Conservation (phyloP, 2,888 invertebrate genomes). For the Rhogogaster chlorosoma region DNA sequence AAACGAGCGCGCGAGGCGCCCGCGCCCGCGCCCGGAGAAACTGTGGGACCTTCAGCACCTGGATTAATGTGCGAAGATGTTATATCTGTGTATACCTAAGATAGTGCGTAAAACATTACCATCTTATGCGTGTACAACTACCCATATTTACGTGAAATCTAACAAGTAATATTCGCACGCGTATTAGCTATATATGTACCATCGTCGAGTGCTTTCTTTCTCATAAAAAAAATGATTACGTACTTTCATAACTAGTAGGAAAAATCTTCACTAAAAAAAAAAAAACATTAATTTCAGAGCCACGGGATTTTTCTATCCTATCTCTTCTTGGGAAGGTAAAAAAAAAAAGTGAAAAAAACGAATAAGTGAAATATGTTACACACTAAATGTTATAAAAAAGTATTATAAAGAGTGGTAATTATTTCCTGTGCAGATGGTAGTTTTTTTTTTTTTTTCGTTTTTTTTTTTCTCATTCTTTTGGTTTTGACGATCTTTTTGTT, state of each 20-base stretch:
- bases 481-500: not conserved
- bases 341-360: not conserved
- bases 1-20: not conserved
- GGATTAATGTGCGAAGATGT: not conserved
- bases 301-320: not conserved
- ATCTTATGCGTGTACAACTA: not conserved
- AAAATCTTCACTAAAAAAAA: not conserved
- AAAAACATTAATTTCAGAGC: not conserved
- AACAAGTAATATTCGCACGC: conserved; percentile 13
- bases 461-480: not conserved
- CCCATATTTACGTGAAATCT: not conserved
- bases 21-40: not conserved
- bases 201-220: not conserved
- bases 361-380: not conserved
- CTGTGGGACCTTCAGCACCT: conserved; percentile 34
- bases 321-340: not conserved
- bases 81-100: not conserved
- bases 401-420: not conserved
- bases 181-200: not conserved
- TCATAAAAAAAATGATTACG: not conserved
- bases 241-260: not conserved
- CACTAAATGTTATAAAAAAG: not conserved
- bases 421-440: not conserved
- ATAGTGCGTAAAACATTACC: conserved; percentile 12
- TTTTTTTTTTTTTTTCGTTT: not conserved